Conservation (phyloP, 1,140 invertebrate species). For the Macrocentrus cingulum region DNA sequence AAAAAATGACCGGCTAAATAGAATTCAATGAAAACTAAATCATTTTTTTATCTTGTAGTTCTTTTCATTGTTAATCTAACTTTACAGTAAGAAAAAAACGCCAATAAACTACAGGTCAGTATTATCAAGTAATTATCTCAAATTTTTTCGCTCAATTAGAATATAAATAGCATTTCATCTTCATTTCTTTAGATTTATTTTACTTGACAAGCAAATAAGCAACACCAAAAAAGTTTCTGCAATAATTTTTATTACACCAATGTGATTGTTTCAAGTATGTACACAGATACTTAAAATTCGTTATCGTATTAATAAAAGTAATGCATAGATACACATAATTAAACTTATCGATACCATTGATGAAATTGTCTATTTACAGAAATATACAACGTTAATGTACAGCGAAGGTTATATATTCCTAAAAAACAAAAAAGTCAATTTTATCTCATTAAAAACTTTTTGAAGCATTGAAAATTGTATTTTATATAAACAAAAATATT, state of each 20-base stretch:
- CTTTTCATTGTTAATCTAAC: too few species aligned
- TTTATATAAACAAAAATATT: neutral
- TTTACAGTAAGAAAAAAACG: too few species aligned
- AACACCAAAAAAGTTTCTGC: too few species aligned
- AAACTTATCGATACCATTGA: conserved; percentile 32
- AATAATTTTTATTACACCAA: conserved; percentile 32
- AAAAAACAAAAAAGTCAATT: conserved; percentile 24
- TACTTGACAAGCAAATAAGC: too few species aligned
- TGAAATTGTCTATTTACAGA: conserved; percentile 35
- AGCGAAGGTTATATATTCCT: conserved; percentile 27
- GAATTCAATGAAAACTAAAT: too few species aligned
- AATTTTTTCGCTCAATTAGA: too few species aligned
- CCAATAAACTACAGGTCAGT: too few species aligned
- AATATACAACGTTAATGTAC: conserved; percentile 36
- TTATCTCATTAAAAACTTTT: conserved; percentile 2
- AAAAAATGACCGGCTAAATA: too few species aligned
- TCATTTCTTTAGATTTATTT: too few species aligned
- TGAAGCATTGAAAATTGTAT: neutral
- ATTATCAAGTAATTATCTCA: too few species aligned
- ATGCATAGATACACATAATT: conserved; percentile 30
- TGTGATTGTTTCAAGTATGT: conserved; percentile 29
- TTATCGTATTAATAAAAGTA: conserved; percentile 30
- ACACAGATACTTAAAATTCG: conserved; percentile 28
- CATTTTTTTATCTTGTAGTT: too few species aligned
- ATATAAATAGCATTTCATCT: too few species aligned